Conservation (phyloP, 2,797 vertebrate genomes). For the Florisuga fusca region DNA sequence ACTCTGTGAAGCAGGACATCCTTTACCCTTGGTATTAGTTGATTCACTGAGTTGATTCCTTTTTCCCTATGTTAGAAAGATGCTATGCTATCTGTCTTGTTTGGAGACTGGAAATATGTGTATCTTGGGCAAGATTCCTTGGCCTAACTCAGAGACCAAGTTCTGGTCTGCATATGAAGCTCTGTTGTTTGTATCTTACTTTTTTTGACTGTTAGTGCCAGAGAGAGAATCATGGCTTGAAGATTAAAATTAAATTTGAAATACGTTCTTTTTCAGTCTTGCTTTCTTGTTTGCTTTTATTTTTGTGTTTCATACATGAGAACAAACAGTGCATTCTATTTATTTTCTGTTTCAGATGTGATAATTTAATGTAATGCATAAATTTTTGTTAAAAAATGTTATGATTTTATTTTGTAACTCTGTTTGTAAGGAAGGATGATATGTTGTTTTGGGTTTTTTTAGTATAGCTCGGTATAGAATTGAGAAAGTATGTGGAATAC, state of each 20-base stretch:
- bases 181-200: neutral
- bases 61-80: neutral
- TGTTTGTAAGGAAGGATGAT: neutral
- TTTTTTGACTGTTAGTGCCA: neutral
- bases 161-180: neutral
- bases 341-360: neutral
- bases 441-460: neutral
- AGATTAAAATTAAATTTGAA: neutral
- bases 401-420: neutral
- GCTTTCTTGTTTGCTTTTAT: neutral
- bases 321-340: neutral
- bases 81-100: neutral
- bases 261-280: neutral
- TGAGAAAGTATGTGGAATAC: rapidly evolving
- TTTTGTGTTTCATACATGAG: neutral
- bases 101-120: neutral
- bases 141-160: neutral
- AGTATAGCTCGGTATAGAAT: neutral
- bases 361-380: neutral
- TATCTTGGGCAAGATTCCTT: neutral
- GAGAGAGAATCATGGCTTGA: neutral
- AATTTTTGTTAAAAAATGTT: neutral
- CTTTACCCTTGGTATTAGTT: neutral
- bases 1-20: neutral
- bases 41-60: neutral